Conservation (phyloP, 2,797 vertebrate species). For the Parauchenoglanis punctatus region DNA sequence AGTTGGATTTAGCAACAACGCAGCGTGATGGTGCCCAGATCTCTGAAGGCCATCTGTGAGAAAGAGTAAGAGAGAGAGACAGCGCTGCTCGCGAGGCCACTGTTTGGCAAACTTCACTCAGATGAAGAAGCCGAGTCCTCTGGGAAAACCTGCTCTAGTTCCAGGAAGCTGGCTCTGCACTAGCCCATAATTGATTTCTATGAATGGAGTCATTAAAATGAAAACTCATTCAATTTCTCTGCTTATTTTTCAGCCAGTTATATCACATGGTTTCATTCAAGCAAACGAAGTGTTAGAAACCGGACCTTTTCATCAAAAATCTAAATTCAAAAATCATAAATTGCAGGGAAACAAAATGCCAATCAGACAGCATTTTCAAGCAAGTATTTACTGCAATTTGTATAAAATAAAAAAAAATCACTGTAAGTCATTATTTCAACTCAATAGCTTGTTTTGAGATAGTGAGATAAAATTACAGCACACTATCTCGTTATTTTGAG, state of each 20-base stretch:
- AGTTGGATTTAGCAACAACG: slow-evolving; percentile 49
- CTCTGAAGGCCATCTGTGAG: slow-evolving; percentile 51
- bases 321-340: background rate
- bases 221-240: background rate
- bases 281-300: background rate
- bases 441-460: background rate
- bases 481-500: background rate
- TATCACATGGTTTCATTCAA: background rate
- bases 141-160: slow-evolving; percentile 47
- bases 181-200: slow-evolving; percentile 8
- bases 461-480: no score
- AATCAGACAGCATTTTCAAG: background rate
- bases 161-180: background rate
- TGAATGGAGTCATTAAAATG: slow-evolving; percentile 2
- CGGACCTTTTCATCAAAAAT: background rate
- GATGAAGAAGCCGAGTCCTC: slow-evolving; percentile 19
- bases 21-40: slow-evolving; percentile 32
- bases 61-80: background rate
- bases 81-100: slow-evolving; percentile 13
- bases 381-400: background rate
- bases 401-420: background rate
- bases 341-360: background rate
- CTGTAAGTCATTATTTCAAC: background rate
- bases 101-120: slow-evolving; percentile 24
- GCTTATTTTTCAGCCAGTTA: background rate